Evolutionary conservation across 2,888 invertebrate genomes (phyloP), one percentile per base, ranked within the genome.

Genomic region (Entomobrya proxima): DNA sequence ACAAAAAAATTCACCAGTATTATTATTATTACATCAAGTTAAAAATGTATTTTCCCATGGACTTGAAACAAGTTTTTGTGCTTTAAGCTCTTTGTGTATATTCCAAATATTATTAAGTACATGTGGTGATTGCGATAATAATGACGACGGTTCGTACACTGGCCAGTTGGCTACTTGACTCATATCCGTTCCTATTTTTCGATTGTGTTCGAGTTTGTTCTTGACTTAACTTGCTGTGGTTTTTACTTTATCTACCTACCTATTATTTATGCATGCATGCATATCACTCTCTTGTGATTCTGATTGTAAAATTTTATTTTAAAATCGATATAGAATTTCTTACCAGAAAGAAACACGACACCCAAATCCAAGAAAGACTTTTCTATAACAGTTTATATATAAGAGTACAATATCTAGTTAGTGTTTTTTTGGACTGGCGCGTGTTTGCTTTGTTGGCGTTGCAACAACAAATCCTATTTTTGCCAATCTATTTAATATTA

Each of bases 11-110:
- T 37, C n/a, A n/a, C 40, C 76, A 50, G 64, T n/a, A 83, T 40
- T 64, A 76, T 85, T n/a, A n/a, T n/a, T 69, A 78, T 74, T 74
- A 85, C 75, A 80, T 67, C 44, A 85, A 76, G 72, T 76, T 85
- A 52, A 80, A 58, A 81, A 58, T 50, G 21, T 44, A 74, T 85
- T 85, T 80, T 85, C 85, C 76, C 85, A 85, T 74, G 52, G 32
- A 69, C 58, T 80, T 80, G 44, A 85, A 85, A 85, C 85, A 64
- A 80, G 85, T 85, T 85, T 80, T 80, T 30, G 13, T n/a, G 15
- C 47, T 5, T 72, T 27, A 30, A 15, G 15, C 27, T 30, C 18
- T 18, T n/a, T n/a, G n/a, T n/a, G n/a, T n/a, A n/a, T n/a, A 47
- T 1, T 35, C 15, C 47, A 44, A 47, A 27, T 47, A 69, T 27